Conservation (phyloP, 2,797 vertebrate genomes). For the Cynodonichthys magdalenae region DNA sequence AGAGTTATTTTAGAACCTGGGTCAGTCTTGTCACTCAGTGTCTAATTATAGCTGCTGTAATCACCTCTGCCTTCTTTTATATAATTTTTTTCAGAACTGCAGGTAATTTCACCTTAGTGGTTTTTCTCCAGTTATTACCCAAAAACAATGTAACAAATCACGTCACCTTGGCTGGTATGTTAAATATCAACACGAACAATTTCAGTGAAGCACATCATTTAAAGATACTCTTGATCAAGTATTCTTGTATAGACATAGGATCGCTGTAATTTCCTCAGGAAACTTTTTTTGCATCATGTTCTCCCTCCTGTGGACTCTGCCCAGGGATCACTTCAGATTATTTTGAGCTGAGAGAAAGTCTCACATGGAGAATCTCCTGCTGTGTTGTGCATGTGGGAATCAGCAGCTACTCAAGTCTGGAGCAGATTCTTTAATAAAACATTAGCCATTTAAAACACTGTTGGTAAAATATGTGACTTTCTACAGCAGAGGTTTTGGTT, state of each 20-base stretch:
- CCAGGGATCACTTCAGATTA: neutral
- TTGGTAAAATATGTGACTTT: too few species aligned
- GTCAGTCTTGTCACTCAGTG: neutral
- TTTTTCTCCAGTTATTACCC: neutral
- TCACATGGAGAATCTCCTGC: neutral
- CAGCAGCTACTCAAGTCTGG: neutral
- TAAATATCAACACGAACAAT: too few species aligned
- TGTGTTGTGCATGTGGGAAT: constrained; percentile 1
- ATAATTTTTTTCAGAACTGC: neutral
- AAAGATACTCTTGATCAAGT: neutral
- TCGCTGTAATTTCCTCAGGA: neutral
- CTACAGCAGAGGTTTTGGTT: too few species aligned
- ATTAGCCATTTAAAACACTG: too few species aligned
- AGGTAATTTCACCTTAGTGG: neutral
- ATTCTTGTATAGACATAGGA: neutral
- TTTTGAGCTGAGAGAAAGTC: neutral
- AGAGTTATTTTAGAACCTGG: neutral
- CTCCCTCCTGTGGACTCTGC: too few species aligned
- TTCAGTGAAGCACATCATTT: too few species aligned
- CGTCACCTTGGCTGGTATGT: too few species aligned
- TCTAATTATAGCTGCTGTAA: neutral
- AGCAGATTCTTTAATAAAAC: neutral
- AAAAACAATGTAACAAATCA: neutral
- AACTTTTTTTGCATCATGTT: neutral
- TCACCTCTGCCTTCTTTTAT: neutral